Conservation (phyloP, 2,888 invertebrate genomes). For the Saturnia pavonia region DNA sequence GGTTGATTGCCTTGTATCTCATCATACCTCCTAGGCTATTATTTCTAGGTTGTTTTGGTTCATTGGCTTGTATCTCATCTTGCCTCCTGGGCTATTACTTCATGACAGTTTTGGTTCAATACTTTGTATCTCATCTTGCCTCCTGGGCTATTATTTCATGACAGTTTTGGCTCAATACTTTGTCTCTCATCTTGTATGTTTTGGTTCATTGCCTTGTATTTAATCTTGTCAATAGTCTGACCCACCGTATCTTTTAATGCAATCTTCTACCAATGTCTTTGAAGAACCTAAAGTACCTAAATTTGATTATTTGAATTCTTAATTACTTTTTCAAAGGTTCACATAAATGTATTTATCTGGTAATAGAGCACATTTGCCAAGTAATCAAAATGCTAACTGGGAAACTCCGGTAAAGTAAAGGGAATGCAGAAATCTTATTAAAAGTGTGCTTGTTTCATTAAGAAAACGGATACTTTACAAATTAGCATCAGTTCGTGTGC, state of each 20-base stretch:
- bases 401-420: slow-evolving; percentile 4
- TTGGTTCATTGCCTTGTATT: background rate
- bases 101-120: too few species aligned
- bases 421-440: slow-evolving; percentile 1
- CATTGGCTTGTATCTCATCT: background rate
- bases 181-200: too few species aligned
- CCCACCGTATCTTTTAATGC: background rate
- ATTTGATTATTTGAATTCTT: background rate
- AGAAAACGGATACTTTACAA: background rate
- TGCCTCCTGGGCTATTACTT: too few species aligned
- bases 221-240: background rate
- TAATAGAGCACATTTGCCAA: slow-evolving; percentile 5
- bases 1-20: background rate
- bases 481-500: background rate
- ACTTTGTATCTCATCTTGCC: background rate
- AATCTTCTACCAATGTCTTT: background rate
- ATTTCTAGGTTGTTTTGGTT: background rate
- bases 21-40: background rate
- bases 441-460: slow-evolving; percentile 12
- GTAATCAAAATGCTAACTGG: slow-evolving; percentile 4
- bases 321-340: slow-evolving; percentile 4
- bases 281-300: background rate
- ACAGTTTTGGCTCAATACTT: too few species aligned
- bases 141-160: too few species aligned
- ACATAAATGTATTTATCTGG: slow-evolving; percentile 11